These are phyloP conservation scores for Micrasema longulum DNA, from an alignment of 1,140 invertebrate species.

Conservation along the genomic window DNA sequence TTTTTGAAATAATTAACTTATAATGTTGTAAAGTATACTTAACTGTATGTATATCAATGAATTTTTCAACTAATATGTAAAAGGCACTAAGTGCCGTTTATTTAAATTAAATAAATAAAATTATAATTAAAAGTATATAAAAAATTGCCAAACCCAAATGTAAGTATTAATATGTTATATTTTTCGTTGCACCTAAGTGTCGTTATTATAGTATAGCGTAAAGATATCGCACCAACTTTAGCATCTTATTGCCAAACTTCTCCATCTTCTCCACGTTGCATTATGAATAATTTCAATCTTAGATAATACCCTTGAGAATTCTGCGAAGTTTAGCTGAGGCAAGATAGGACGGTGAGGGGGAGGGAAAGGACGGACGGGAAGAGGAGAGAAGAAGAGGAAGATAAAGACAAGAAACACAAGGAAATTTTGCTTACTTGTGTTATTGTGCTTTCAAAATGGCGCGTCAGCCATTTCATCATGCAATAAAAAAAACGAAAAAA, in stretches of 20 bases:
- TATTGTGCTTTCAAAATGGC: not conserved
- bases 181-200: no score
- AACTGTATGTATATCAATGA: no score
- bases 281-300: constrained; percentile 56
- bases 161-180: no score
- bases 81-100: no score
- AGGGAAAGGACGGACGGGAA: not conserved
- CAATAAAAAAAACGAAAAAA: no score
- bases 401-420: constrained; percentile 23
- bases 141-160: no score
- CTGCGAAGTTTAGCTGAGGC: constrained; percentile 47
- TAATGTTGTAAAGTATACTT: no score
- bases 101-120: no score
- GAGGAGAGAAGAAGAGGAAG: not conserved
- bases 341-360: not conserved
- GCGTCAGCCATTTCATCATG: constrained; percentile 11
- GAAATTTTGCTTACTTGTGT: constrained; percentile 8
- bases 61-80: no score
- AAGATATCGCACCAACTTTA: constrained; percentile 20
- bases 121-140: no score
- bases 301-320: constrained; percentile 55
- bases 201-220: no score
- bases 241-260: constrained; percentile 36
- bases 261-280: constrained; percentile 33
- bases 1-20: no score